phyloP scores from a whole-genome alignment of 2,797 vertebrate species.

The Odontamblyopus lacepedii region DNA sequence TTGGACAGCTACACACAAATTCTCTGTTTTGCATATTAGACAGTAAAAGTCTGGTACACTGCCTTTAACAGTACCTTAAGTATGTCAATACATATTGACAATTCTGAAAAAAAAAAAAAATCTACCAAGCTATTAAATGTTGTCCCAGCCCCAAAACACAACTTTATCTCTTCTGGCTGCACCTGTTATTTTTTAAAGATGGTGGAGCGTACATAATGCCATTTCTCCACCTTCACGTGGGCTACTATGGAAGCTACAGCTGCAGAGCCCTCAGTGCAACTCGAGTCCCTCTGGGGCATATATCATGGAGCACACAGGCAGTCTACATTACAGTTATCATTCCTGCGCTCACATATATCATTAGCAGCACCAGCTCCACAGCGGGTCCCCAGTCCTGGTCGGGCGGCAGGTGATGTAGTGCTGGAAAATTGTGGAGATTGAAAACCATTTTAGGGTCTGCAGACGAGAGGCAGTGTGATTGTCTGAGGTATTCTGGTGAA shows the following conservation, averaged over 20 bases:
- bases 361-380: conserved; percentile 34
- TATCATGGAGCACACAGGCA: conserved; percentile 63
- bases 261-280: conserved; percentile 67
- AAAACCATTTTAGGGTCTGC: conserved; percentile 50
- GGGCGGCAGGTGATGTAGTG: conserved; percentile 66
- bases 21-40: too few relatives aligned
- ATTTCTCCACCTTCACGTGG: conserved; percentile 49
- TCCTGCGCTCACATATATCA: conserved; percentile 60
- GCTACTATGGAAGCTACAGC: conserved; percentile 73
- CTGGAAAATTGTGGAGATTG: conserved; percentile 43
- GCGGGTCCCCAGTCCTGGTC: conserved; percentile 41
- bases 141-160: background rate
- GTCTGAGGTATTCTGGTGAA: conserved; percentile 45
- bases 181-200: conserved; percentile 70
- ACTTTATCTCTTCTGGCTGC: conserved; percentile 38
- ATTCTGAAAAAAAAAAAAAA: background rate
- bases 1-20: too few relatives aligned
- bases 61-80: too few relatives aligned
- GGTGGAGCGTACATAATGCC: conserved; percentile 60
- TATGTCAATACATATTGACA: background rate
- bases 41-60: too few relatives aligned
- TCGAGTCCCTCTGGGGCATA: conserved; percentile 69
- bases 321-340: conserved; percentile 69
- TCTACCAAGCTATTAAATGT: background rate
- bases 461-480: conserved; percentile 43